Conservation (phyloP, 2,113 vertebrate genomes). For the Saiga tatarica region DNA sequence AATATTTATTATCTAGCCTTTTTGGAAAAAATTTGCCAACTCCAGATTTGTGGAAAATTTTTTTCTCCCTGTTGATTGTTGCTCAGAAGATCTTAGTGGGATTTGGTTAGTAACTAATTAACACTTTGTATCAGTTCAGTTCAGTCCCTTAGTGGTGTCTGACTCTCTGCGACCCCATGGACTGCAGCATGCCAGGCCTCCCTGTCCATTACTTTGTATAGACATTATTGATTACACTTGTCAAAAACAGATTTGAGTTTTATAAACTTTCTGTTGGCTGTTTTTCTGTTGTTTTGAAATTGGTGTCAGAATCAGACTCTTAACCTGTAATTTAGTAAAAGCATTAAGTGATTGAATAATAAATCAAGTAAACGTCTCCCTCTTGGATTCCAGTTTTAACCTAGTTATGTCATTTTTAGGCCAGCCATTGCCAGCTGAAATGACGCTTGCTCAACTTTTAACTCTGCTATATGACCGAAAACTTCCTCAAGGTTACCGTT, state of each 20-base stretch:
- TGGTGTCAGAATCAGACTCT: background rate
- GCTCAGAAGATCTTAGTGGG: background rate
- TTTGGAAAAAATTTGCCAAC: background rate
- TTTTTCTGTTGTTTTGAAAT: constrained; percentile 37
- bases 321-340: background rate
- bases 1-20: background rate
- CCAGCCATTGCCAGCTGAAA: constrained; percentile 95
- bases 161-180: background rate
- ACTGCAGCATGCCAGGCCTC: background rate
- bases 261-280: background rate
- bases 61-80: background rate
- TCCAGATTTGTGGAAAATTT: background rate
- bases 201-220: background rate
- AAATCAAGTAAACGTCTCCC: background rate
- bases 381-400: constrained; percentile 48
- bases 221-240: background rate
- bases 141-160: background rate
- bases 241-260: constrained; percentile 2
- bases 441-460: constrained; percentile 97
- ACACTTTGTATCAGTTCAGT: background rate
- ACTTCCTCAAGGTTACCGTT: constrained; percentile 96
- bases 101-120: background rate
- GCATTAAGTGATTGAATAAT: background rate
- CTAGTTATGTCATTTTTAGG: constrained; percentile 82
- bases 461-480: constrained; percentile 96